Conservation (phyloP, 2,797 vertebrate species). For the Hydrolagus colliei region DNA sequence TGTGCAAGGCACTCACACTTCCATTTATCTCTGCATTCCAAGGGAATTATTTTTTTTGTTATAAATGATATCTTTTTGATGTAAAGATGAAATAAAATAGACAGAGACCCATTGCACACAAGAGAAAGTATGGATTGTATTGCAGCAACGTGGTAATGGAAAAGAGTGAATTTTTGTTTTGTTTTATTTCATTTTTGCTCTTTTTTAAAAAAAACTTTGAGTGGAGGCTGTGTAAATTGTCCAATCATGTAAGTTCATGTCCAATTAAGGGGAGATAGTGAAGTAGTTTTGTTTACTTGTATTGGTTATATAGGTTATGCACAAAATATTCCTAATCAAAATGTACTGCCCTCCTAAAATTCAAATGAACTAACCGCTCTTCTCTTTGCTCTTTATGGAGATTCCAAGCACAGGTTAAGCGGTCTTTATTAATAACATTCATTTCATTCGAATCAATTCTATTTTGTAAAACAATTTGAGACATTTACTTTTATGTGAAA, state of each 20-base stretch:
- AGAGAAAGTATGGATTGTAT: neutral
- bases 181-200: neutral
- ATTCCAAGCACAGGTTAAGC: no score
- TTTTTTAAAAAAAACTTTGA: neutral
- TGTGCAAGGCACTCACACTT: slow-evolving; percentile 64
- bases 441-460: no score
- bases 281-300: neutral
- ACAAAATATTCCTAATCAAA: no score
- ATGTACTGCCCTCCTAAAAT: no score
- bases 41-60: slow-evolving; percentile 66
- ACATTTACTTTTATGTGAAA: no score
- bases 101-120: slow-evolving; percentile 47
- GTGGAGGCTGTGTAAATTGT: neutral
- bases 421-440: no score
- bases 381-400: no score
- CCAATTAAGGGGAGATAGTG: neutral
- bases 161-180: slow-evolving; percentile 7
- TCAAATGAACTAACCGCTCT: no score
- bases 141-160: neutral
- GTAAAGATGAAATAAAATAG: slow-evolving; percentile 65
- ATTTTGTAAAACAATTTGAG: no score
- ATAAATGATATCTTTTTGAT: slow-evolving; percentile 68
- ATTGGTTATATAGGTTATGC: no score
- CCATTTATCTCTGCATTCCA: slow-evolving; percentile 66
- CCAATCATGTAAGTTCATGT: neutral